Evolutionary conservation across 2,888 invertebrate species (phyloP).

Genomic region (Limnephilus rhombicus): DNA sequence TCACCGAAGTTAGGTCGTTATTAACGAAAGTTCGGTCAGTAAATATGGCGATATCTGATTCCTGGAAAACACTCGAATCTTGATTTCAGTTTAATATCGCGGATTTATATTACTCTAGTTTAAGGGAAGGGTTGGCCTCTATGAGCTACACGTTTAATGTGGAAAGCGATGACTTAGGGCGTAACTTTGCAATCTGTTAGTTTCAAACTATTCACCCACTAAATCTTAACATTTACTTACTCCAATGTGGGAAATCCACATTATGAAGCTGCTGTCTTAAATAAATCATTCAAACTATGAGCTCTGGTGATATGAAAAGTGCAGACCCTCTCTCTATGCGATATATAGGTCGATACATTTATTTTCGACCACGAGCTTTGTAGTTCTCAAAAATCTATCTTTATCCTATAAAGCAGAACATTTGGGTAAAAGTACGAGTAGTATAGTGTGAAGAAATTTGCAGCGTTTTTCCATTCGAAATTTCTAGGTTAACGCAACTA

Average conservation of each 20-base stretch:
- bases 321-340: neutral
- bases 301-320: neutral
- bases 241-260: too few species aligned
- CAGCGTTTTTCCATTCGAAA: too few species aligned
- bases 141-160: neutral
- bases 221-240: neutral
- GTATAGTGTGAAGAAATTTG: too few species aligned
- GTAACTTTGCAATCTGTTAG: neutral
- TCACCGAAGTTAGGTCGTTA: conserved; percentile 54
- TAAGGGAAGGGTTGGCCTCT: neutral
- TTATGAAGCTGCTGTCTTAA: too few species aligned
- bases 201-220: neutral
- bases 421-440: too few species aligned
- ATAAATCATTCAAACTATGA: neutral
- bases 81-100: conserved; percentile 24
- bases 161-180: neutral
- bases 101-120: conserved; percentile 13
- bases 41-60: conserved; percentile 47
- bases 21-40: conserved; percentile 53
- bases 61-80: conserved; percentile 7
- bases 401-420: too few species aligned
- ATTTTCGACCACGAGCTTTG: neutral
- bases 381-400: too few species aligned
- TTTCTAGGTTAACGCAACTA: too few species aligned
- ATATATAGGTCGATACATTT: neutral